These are phyloP conservation scores for Clinocottus analis DNA, from an alignment of 2,113 vertebrate species.

Conservation along the genomic window DNA sequence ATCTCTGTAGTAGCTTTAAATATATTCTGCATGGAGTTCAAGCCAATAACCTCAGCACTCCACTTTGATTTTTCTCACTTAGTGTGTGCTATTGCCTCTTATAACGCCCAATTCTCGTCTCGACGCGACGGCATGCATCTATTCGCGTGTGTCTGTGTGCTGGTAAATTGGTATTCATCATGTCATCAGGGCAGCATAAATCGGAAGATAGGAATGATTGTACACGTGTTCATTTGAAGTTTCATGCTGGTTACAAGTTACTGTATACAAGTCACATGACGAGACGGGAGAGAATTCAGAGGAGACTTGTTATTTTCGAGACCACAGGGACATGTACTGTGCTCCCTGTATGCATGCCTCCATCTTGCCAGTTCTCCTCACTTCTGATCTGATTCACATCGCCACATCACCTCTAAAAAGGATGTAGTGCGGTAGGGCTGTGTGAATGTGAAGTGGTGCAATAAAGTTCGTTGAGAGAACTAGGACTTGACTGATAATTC, in stretches of 20 bases:
- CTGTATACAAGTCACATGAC: background rate
- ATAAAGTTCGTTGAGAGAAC: slow-evolving; percentile 38
- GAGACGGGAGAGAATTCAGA: background rate
- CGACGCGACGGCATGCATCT: too few relatives aligned
- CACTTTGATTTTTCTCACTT: slow-evolving; percentile 9
- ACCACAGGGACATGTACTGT: background rate
- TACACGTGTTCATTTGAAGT: background rate
- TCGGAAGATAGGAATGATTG: background rate
- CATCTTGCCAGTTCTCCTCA: slow-evolving; percentile 7
- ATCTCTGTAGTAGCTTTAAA: slow-evolving; percentile 18
- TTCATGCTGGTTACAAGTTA: background rate
- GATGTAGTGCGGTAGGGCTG: background rate
- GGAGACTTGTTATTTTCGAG: slow-evolving; percentile 15
- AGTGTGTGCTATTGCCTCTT: slow-evolving; percentile 1
- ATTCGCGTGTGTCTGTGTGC: background rate
- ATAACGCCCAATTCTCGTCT: background rate
- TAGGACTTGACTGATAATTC: slow-evolving; percentile 28
- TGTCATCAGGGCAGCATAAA: background rate
- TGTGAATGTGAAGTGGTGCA: slow-evolving; percentile 20
- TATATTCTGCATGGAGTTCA: slow-evolving; percentile 25
- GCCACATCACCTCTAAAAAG: slow-evolving; percentile 14
- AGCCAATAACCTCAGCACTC: background rate
- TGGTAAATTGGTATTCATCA: background rate
- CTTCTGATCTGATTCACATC: slow-evolving; percentile 39
- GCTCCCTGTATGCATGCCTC: background rate